phyloP scores from a whole-genome alignment of 2,113 vertebrate species.

The Indicator indicator region DNA sequence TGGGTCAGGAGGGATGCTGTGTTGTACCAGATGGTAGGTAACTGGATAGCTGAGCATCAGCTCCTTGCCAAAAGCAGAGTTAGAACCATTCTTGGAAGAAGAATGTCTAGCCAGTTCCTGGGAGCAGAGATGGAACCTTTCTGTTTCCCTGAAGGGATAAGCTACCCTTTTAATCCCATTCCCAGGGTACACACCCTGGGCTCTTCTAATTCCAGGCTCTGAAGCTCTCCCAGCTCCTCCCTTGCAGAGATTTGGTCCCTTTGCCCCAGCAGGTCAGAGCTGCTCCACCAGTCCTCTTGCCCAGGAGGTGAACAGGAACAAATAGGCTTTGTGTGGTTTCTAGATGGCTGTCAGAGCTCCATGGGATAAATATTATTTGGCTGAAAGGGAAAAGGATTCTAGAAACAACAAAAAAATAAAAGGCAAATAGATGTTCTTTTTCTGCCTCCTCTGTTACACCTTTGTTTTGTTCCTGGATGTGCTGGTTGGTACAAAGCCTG shows the following conservation, averaged over 20 bases:
- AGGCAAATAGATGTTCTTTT: conserved; percentile 31
- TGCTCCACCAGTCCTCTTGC: conserved; percentile 38
- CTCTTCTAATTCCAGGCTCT: not conserved
- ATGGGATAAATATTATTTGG: conserved; percentile 64
- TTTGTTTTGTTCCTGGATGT: conserved; percentile 8
- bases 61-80: not conserved
- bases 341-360: conserved; percentile 57
- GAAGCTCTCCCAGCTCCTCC: not conserved
- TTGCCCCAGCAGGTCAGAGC: not conserved
- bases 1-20: not conserved
- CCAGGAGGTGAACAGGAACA: conserved; percentile 59
- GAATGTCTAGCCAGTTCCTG: fast-evolving
- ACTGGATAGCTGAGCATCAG: not conserved
- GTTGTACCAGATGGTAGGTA: too few species aligned
- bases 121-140: not conserved
- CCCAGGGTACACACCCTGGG: not conserved
- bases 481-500: conserved; percentile 10
- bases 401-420: not conserved
- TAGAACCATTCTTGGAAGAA: not conserved
- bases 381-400: conserved; percentile 59
- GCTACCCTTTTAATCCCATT: not conserved
- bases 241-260: not conserved
- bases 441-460: not conserved
- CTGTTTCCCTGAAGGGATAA: not conserved
- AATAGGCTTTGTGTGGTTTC: conserved; percentile 75